Base-by-base conservation (phyloP, 2,797 vertebrate species). In the Chloroceryle amazona region DNA sequence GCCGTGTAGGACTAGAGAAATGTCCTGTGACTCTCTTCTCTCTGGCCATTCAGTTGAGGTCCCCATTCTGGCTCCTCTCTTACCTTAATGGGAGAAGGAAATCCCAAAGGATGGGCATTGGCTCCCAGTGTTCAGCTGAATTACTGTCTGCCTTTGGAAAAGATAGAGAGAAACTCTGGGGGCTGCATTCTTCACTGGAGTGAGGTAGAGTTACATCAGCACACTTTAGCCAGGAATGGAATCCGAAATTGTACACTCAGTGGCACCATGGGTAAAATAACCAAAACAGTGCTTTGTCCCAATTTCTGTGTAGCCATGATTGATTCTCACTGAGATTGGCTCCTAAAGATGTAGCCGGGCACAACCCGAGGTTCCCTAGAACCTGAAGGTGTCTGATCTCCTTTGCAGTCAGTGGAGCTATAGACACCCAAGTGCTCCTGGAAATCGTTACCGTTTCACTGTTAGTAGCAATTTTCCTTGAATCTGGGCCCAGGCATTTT, bases 131-230 rank as follows among this genome's bases (percentile, higher is more conserved):
- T 78, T 86, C 2, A 10, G 25, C 33, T 81, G 74, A 83, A 63
- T 91, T 84, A 5, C 76, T 62, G 75, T 49, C 68, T 80, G 2
- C 65, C 51, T 94, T 85, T 60, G 81, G 81, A 62, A 93, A 84
- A 84, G 79, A 68, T 35, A 14, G 21, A 91, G 74, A 70, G 66
- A 58, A 82, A 42, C 49, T 87, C 62, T 19, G 63, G 70, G 76
- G 81, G 62, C 82, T 89, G 92, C 86, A 91, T 97, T 95, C 89
- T 95, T 89, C 86, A 58, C 42, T 90, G 88, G 78, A 92, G 75
- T 91, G 93, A 94, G 51, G 86, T 91, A 80, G 80, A 75, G 33
- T 46, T 81, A 54, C n/a, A 54, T 71, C 1, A 0, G 39, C n/a
- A 10, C 49, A 44, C 31, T 60, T 70, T 2, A 92, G 57, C 79